These are phyloP conservation scores for Polypedilum vanderplanki DNA, from an alignment of 1,140 invertebrate species.

Conservation along the genomic window DNA sequence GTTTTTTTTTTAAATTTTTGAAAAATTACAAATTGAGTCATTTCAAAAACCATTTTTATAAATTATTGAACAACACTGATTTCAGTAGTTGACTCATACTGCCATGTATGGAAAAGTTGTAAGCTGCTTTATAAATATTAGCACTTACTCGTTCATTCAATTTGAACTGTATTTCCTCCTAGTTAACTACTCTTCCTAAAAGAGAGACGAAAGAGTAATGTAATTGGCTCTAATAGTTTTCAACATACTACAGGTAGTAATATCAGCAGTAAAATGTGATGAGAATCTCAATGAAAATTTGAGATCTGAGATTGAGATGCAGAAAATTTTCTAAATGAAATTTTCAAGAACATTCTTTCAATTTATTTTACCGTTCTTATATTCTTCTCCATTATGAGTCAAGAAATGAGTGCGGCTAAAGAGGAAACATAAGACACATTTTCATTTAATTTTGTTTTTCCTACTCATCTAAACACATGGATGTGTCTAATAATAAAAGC, in stretches of 20 bases:
- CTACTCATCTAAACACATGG: background rate
- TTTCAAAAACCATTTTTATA: no score
- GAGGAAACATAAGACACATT: slow-evolving; percentile 1
- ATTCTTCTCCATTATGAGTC: background rate
- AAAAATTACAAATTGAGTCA: no score
- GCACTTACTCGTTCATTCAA: no score
- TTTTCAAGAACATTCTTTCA: background rate
- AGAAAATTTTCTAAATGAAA: background rate
- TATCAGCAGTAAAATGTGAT: background rate
- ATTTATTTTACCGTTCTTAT: background rate
- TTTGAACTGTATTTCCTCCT: no score
- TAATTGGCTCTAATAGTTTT: slow-evolving; percentile 19
- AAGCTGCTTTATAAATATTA: no score
- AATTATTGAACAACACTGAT: no score
- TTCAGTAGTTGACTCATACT: no score
- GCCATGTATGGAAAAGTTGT: no score
- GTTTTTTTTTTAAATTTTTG: no score
- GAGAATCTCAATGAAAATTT: background rate
- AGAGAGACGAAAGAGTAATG: background rate
- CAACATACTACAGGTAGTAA: background rate
- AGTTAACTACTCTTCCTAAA: no score
- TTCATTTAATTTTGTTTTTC: background rate
- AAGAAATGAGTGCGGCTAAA: background rate
- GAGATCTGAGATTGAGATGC: background rate
- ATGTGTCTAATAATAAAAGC: slow-evolving; percentile 16